phyloP scores from a whole-genome alignment of 2,797 vertebrate genomes.

The Microcaecilia unicolor region DNA sequence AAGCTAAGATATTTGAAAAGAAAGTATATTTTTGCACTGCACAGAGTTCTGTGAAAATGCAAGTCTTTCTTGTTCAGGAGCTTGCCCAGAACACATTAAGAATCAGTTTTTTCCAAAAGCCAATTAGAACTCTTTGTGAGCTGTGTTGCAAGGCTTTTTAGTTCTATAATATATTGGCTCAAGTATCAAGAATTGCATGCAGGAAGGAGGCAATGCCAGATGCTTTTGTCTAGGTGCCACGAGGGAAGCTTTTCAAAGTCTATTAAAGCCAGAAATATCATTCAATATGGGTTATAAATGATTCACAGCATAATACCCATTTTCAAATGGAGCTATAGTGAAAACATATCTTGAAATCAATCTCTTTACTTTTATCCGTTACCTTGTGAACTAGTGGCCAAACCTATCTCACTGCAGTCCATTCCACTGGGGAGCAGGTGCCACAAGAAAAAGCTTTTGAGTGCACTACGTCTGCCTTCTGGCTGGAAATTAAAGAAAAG shows the following conservation, averaged over 20 bases:
- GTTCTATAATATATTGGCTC: neutral
- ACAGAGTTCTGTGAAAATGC: too few species aligned
- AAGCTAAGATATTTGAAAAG: too few species aligned
- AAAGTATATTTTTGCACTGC: too few species aligned
- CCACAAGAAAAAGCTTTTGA: too few species aligned
- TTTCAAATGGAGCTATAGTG: neutral
- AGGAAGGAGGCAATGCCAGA: neutral
- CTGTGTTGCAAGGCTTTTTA: neutral
- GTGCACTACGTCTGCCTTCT: too few species aligned
- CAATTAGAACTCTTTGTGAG: neutral
- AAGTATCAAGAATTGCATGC: neutral
- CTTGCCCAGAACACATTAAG: too few species aligned
- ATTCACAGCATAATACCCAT: neutral
- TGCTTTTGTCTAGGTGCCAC: neutral
- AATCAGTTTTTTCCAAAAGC: neutral
- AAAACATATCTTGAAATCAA: neutral
- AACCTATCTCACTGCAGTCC: neutral
- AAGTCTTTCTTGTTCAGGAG: too few species aligned
- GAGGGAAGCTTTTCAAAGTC: neutral
- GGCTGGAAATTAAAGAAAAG: too few species aligned
- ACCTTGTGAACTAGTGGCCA: neutral
- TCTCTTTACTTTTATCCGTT: neutral
- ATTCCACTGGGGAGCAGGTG: neutral
- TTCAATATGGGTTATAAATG: neutral
- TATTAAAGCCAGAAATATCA: neutral